Conservation (phyloP, 2,888 invertebrate genomes). For the Ornithoptera alexandrae region DNA sequence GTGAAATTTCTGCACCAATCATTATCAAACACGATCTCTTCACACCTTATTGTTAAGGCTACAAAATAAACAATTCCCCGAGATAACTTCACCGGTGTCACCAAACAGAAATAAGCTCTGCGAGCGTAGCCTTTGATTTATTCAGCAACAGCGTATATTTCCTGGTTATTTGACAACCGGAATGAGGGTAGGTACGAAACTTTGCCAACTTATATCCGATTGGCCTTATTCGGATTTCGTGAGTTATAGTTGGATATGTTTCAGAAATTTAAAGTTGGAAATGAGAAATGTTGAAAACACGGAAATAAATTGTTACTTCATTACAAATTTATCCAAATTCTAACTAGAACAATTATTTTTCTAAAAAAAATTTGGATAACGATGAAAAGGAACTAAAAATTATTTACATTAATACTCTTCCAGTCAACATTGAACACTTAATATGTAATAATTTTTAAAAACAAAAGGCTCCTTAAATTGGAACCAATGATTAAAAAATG, state of each 20-base stretch:
- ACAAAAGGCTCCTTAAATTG: no score
- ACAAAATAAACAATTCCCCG: not conserved
- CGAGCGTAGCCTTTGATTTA: conserved; percentile 18
- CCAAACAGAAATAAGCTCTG: conserved; percentile 6
- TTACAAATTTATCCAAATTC: no score
- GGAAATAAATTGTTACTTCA: no score
- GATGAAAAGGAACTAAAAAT: no score
- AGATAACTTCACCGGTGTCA: not conserved
- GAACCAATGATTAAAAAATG: no score
- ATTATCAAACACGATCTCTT: not conserved
- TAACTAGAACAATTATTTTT: no score
- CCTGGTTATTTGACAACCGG: conserved; percentile 15
- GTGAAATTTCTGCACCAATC: conserved; percentile 6
- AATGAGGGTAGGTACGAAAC: conserved; percentile 17
- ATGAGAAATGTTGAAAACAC: no score
- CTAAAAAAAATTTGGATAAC: no score
- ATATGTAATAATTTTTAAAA: no score
- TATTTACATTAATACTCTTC: no score
- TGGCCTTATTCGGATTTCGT: not conserved
- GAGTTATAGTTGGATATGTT: not conserved
- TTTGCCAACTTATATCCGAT: conserved; percentile 16
- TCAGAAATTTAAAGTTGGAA: not conserved
- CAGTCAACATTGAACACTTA: no score
- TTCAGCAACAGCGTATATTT: conserved; percentile 21
- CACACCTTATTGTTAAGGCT: not conserved